Evolutionary conservation across 1,140 invertebrate species (phyloP).

Genomic region (Pseudomyrmex flavicornis): DNA sequence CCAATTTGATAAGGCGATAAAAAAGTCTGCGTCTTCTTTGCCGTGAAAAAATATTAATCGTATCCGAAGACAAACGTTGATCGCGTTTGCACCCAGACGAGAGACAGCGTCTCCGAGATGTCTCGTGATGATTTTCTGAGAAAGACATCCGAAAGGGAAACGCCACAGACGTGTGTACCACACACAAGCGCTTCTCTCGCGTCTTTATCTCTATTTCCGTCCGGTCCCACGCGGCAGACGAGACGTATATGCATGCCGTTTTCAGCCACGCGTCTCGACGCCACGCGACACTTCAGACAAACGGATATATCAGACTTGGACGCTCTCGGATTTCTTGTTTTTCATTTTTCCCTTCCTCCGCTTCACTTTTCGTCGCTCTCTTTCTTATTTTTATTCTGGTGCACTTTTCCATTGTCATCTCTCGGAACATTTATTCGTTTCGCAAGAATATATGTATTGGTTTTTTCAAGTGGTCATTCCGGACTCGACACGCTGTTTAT

Average conservation of each 20-base stretch:
- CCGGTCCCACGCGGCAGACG: conserved; percentile 23
- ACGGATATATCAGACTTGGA: background rate
- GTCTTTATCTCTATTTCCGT: conserved; percentile 47
- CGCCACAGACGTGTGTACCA: background rate
- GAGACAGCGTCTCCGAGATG: conserved; percentile 35
- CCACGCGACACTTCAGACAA: conserved; percentile 31
- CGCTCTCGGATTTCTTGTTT: background rate
- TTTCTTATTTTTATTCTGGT: too few species aligned
- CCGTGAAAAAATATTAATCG: too few species aligned
- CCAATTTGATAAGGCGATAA: too few species aligned
- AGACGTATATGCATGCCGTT: conserved; percentile 11
- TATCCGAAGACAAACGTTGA: too few species aligned
- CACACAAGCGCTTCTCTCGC: background rate
- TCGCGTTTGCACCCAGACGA: background rate
- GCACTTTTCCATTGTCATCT: background rate
- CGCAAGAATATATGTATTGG: background rate
- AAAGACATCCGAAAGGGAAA: conserved; percentile 35
- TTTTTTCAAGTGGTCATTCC: background rate
- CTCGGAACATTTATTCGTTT: too few species aligned
- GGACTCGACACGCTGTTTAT: too few species aligned
- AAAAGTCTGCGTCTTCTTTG: too few species aligned
- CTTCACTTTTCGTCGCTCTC: background rate
- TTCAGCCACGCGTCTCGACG: conserved; percentile 28
- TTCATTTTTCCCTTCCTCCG: background rate
- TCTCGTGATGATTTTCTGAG: conserved; percentile 32